These are phyloP conservation scores for Gopherus evgoodei DNA, from an alignment of 2,113 vertebrate species.

Conservation along the genomic window DNA sequence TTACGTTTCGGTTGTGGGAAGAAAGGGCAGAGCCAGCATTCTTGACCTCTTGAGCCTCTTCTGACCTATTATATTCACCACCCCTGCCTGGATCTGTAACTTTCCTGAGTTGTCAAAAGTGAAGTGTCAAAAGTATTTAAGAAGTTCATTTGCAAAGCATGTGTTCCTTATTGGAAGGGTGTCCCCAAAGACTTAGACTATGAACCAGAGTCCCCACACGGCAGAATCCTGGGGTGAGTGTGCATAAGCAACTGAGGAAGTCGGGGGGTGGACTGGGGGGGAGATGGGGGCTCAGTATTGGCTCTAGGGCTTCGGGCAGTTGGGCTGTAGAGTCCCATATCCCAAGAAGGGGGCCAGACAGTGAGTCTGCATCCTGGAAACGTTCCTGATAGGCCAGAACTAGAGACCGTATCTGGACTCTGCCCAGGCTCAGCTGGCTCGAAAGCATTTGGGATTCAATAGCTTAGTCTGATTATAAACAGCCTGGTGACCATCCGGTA, in stretches of 20 bases:
- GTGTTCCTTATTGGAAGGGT: background rate
- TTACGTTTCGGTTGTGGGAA: background rate
- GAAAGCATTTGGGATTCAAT: background rate
- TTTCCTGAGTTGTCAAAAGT: background rate
- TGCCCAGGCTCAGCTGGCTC: background rate
- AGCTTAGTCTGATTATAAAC: background rate
- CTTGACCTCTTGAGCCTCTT: too few relatives aligned
- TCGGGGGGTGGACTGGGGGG: rapidly evolving
- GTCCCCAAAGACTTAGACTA: background rate
- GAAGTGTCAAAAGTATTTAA: background rate
- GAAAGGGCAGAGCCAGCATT: background rate
- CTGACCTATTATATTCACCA: too few relatives aligned
- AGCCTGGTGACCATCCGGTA: background rate
- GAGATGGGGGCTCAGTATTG: background rate
- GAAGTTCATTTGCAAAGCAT: background rate
- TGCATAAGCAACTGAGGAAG: background rate
- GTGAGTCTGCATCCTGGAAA: background rate
- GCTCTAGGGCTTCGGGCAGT: rapidly evolving
- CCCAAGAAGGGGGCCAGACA: background rate
- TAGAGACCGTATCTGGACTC: background rate
- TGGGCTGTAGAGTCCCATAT: background rate
- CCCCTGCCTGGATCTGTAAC: background rate
- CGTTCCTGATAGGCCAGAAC: background rate
- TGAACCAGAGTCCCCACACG: background rate
- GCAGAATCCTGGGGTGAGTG: background rate